Evolutionary conservation across 2,113 vertebrate genomes (phyloP), one percentile per base, ranked within the genome.

Genomic region (Coracopsis vasa): DNA sequence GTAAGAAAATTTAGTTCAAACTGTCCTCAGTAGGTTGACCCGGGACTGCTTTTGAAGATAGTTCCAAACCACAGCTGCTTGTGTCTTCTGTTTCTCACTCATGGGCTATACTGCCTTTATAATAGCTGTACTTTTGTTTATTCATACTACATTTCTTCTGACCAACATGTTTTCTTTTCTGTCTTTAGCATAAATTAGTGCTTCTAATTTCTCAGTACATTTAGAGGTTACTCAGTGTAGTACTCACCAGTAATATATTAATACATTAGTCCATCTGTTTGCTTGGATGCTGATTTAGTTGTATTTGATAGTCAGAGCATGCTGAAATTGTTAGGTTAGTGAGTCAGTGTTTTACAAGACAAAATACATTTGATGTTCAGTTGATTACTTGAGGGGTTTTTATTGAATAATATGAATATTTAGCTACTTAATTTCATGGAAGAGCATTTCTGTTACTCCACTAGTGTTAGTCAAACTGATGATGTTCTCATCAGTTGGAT

Each of bases 321-420:
- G 92, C 80, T 97, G 96, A 96, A 92, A 93, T 97, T 98, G 94
- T 94, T 97, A 96, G 97, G 97, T 97, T 98, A 98, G 97, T 97
- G 95, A 97, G 73, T 97, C 74, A 4, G n/a, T 97, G 74, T 97
- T 97, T 97, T 97, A 97, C 91, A 96, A 96, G 93, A 86, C 94
- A 95, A 97, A 97, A 97, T 85, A 96, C 88, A 69, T 91, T 97
- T 95, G 77, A 97, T 89, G 93, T 97, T 96, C 96, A 94, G 69
- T 96, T 96, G 96, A 96, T 97, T 96, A 94, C 94, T 97, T 98
- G 88, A 94, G 87, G 87, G 95, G 86, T 9, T 97, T 98, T 98
- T 97, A 97, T 91, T 97, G 95, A 94, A 91, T 93, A 96, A 91
- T 80, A 54, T 71, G 90, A 94, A 92, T 87, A 54, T 58, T 90